Evolutionary conservation across 2,797 vertebrate genomes (phyloP), one percentile per base, ranked within the genome.

Genomic region (Darevskia nairensis): DNA sequence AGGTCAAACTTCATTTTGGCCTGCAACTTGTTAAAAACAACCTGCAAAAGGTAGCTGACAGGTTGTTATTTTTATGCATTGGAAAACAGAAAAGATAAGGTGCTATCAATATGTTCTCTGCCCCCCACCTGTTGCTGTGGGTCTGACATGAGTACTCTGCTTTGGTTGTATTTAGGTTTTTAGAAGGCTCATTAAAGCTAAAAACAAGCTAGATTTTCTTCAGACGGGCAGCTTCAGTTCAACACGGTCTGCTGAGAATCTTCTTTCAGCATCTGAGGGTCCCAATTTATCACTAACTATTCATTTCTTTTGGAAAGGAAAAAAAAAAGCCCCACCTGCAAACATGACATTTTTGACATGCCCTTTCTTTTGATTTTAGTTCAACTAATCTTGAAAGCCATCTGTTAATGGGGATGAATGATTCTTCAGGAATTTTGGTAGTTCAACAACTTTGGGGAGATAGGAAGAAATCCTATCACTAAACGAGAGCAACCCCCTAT

Each of bases 1-100:
- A 97, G 96, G 96, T 97, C 97, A 97, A 94, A 94, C 96, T 97
- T 95, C 94, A 94, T 95, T 96, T 96, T 95, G 95, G 94, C 91
- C 94, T 93, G 89, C 88, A 94, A 96, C 69, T 91, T 96, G 96
- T 97, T 97, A 96, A 96, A 97, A 96, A 96, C 95, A 96, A 96
- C 95, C 95, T 94, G 92, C 82, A 94, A 96, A 96, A 97, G 95
- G 95, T 96, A 92, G 93, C 93, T 96, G 96, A 95, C 94, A 96
- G 94, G 94, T 95, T 97, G 96, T 95, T 97, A 96, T 96, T 97
- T 88, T 97, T 96, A 97, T 97, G 93, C 95, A 92, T 91, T 93
- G 92, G 95, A 95, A 97, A 96, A 96, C 84, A 94, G 93, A 89
- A 95, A 96, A 95, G 95, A 95, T 96, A 93, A 94, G 93, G 94